Percentiles rank a stretch among this genome's conserved stretches.
Conservation (phyloP, 2,888 invertebrate species). For the Platerodrilus igneus region DNA sequence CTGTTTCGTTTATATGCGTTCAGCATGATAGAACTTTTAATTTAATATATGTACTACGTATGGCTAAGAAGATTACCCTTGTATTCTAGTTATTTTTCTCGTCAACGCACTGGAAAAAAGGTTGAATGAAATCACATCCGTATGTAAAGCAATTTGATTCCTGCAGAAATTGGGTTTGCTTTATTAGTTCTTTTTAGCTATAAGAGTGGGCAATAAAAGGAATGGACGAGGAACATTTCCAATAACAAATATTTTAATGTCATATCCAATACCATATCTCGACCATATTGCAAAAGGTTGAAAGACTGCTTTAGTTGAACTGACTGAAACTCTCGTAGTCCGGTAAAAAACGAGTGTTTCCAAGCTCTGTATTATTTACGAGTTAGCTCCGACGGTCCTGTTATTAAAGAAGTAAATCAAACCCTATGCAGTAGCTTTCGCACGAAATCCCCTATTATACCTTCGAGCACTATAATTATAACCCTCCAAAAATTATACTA, state of each 20-base stretch:
- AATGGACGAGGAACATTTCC: too few species aligned
- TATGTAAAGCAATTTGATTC: too few species aligned
- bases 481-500: conserved; percentile 5
- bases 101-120: too few species aligned
- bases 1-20: too few species aligned
- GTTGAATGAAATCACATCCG: too few species aligned
- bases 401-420: conserved; percentile 37
- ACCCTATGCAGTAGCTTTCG: conserved; percentile 15
- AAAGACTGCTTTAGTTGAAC: conserved; percentile 11
- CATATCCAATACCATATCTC: conserved; percentile 12
- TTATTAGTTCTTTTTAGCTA: too few species aligned
- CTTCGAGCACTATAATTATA: conserved; percentile 13
- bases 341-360: conserved; percentile 13
- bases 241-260: conserved; percentile 13
- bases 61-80: too few species aligned
- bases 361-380: conserved; percentile 32
- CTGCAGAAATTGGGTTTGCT: too few species aligned
- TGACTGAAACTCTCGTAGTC: conserved; percentile 10
- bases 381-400: conserved; percentile 30
- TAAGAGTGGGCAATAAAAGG: too few species aligned
- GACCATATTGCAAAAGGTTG: conserved; percentile 11
- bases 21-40: too few species aligned
- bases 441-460: conserved; percentile 13
- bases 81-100: too few species aligned
- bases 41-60: too few species aligned